phyloP scores from a whole-genome alignment of 1,140 invertebrate species.

The Nasonia longicornis region DNA sequence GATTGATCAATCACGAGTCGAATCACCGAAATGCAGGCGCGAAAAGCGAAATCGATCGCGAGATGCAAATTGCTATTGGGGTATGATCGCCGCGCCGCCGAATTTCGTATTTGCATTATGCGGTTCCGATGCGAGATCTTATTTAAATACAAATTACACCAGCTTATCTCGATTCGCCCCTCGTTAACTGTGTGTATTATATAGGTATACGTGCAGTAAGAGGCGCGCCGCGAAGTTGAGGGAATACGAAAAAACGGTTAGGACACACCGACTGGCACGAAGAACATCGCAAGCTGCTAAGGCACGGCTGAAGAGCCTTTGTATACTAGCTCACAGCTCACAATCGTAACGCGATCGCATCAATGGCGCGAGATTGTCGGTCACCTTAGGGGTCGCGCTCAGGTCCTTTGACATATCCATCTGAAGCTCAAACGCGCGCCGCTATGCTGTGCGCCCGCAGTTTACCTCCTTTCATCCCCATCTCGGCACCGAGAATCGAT shows the following conservation, averaged over 20 bases:
- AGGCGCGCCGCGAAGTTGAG: too few relatives aligned
- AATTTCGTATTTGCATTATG: slow-evolving; percentile 62
- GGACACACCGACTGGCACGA: too few relatives aligned
- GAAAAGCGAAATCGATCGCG: slow-evolving; percentile 39
- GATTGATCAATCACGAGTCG: slow-evolving; percentile 46
- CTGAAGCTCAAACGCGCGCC: background rate
- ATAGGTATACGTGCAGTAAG: too few relatives aligned
- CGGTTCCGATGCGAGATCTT: slow-evolving; percentile 61
- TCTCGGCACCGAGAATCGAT: slow-evolving; percentile 2
- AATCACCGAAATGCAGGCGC: slow-evolving; percentile 40
- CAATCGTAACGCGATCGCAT: slow-evolving; percentile 62
- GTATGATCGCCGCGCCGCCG: slow-evolving; percentile 32
- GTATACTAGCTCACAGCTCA: slow-evolving; percentile 54
- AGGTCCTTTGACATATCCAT: background rate
- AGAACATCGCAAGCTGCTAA: background rate
- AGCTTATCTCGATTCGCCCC: background rate
- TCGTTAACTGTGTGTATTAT: too few relatives aligned
- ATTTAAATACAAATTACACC: slow-evolving; percentile 67
- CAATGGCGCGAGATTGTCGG: slow-evolving; percentile 62
- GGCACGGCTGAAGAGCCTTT: slow-evolving; percentile 51
- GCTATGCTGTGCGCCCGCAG: background rate
- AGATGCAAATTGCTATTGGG: slow-evolving; percentile 26
- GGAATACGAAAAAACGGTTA: too few relatives aligned
- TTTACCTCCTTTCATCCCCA: slow-evolving; percentile 19
- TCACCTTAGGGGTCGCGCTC: slow-evolving; percentile 46